A percentile compares a stretch with the other conserved stretches of the same genome.
phyloP scores from a whole-genome alignment of 2,113 vertebrate species.

The Gorsachius goisagi region DNA sequence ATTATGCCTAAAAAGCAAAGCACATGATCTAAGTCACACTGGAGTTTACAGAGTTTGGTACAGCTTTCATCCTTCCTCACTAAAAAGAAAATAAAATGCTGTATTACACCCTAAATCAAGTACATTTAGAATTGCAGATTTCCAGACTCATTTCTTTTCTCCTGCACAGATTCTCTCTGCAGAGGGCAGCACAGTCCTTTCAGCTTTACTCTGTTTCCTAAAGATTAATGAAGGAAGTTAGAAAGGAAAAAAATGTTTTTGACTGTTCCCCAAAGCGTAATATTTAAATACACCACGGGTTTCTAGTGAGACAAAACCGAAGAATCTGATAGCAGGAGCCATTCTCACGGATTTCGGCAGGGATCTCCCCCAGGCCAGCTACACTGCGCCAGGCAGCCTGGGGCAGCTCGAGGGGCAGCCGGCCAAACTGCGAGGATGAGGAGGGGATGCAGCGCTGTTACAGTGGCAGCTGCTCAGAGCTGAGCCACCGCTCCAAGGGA shows the following conservation, averaged over 20 bases:
- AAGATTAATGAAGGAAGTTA: background rate
- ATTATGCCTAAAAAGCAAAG: constrained; percentile 79
- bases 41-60: background rate
- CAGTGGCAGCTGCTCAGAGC: background rate
- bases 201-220: background rate
- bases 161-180: background rate
- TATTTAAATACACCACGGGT: background rate
- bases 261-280: background rate
- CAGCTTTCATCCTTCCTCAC: background rate
- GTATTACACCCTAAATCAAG: background rate
- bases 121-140: background rate
- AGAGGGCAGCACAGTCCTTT: constrained; percentile 35
- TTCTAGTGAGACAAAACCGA: background rate
- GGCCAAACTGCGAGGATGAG: background rate
- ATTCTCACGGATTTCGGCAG: background rate
- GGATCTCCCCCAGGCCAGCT: background rate
- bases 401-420: fast-evolving
- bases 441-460: background rate
- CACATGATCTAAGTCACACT: background rate
- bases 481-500: background rate
- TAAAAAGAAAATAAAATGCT: background rate
- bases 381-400: background rate
- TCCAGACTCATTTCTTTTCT: background rate
- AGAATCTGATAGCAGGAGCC: background rate
- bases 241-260: background rate